Evolutionary conservation across 2,797 vertebrate species (phyloP), one percentile per base, ranked within the genome.

Genomic region (Acanthornis magna): DNA sequence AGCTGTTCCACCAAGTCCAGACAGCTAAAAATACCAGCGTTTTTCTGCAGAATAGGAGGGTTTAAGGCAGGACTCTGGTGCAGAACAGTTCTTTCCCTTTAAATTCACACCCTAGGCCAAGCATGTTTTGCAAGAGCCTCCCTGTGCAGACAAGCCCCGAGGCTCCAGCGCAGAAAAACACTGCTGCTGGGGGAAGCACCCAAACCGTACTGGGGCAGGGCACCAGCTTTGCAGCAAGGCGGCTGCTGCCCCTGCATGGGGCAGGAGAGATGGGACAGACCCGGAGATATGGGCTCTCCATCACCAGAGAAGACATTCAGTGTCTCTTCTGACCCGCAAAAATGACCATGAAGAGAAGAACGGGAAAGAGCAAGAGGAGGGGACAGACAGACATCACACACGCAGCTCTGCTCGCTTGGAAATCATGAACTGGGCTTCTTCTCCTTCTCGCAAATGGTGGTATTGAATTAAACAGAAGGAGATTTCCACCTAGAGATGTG

Each of bases 51-150:
- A 36, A 27, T 30, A 8, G 34, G n/a, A 93, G 36, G 5, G 18
- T 29, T 82, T 40, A 25, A 58, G 60, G 68, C 65, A 93, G 84
- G 45, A 74, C 70, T 78, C 50, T 80, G 53, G 30, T 79, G 55
- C 42, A 82, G 77, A 93, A 57, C 16, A 82, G 67, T 12, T 30
- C 84, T 94, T 93, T 71, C 84, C 50, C 94, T 96, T 97, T 97
- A 95, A 94, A 95, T 93, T 95, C 93, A 93, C 93, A 96, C 86
- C 91, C 93, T 80, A 32, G 93, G 86, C 92, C 85, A 65, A 93
- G 93, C 63, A 22, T 89, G 89, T 97, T 96, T 96, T 97, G 96
- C 93, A 97, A 97, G 92, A 95, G 84, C 27, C 84, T 95, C 94
- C 77, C 75, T 94, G 91, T 93, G 91, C 92, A 97, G 94, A 96